Percentiles rank a stretch among this genome's conserved stretches.
Conservation (phyloP, 2,113 vertebrate genomes). For the Eonycteris spelaea region DNA sequence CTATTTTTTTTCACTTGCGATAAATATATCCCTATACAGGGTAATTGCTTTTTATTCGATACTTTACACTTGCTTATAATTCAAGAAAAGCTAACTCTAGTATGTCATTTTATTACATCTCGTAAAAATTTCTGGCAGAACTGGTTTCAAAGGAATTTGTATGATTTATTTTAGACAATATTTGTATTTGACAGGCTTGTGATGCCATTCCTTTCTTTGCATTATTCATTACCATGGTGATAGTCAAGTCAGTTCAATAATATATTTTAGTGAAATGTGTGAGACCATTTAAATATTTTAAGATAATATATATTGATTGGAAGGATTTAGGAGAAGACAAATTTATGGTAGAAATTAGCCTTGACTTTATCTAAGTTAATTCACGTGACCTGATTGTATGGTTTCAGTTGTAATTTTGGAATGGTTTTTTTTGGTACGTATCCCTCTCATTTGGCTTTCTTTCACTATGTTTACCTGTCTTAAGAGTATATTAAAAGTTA, state of each 20-base stretch:
- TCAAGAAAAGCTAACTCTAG: conserved; percentile 34
- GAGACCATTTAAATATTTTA: conserved; percentile 40
- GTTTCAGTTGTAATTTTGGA: conserved; percentile 1
- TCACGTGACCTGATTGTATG: not conserved
- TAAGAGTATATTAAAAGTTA: not conserved
- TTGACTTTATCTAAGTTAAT: conserved; percentile 40
- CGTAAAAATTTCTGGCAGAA: not conserved
- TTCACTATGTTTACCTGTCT: conserved; percentile 2
- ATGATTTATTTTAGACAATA: not conserved
- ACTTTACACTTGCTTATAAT: conserved; percentile 15
- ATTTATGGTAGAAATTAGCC: conserved; percentile 32
- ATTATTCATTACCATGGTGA: not conserved
- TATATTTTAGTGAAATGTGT: not conserved
- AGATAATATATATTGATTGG: conserved; percentile 25
- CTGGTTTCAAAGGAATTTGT: not conserved
- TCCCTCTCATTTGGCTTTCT: not conserved
- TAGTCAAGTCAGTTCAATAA: not conserved
- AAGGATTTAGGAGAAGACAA: conserved; percentile 1
- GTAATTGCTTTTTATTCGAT: conserved; percentile 35
- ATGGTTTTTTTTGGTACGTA: not conserved
- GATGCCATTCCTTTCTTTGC: not conserved
- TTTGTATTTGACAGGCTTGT: not conserved
- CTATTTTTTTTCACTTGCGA: not conserved
- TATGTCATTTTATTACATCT: conserved; percentile 34
- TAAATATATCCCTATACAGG: not conserved